These are phyloP conservation scores for Lucinisca nassula DNA, from an alignment of 2,888 invertebrate species.

Conservation along the genomic window DNA sequence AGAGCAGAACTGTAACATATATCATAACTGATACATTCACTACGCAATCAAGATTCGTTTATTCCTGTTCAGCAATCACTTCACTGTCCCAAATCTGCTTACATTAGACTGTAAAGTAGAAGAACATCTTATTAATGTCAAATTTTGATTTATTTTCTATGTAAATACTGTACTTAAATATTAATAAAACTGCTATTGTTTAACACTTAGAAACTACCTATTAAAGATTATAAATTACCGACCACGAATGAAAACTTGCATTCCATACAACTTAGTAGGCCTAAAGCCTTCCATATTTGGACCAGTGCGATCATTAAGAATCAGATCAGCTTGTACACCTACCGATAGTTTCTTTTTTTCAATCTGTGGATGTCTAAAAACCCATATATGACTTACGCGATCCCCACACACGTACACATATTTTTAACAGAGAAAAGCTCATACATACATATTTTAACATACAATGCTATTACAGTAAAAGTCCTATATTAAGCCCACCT, in stretches of 20 bases:
- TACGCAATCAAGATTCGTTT: background rate
- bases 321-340: too few species aligned
- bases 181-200: slow-evolving; percentile 64
- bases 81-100: background rate
- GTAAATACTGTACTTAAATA: slow-evolving; percentile 56
- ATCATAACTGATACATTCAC: background rate
- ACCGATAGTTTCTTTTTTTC: too few species aligned
- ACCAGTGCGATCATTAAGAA: too few species aligned
- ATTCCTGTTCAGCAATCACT: background rate
- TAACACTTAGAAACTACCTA: slow-evolving; percentile 40
- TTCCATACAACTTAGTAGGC: background rate
- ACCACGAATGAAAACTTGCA: background rate
- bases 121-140: slow-evolving; percentile 56
- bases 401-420: too few species aligned
- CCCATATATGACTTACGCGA: too few species aligned
- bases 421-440: too few species aligned
- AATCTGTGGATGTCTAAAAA: too few species aligned
- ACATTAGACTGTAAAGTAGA: background rate
- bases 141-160: slow-evolving; percentile 67
- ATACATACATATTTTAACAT: too few species aligned
- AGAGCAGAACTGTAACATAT: background rate
- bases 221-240: slow-evolving; percentile 10
- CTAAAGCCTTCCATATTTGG: too few species aligned
- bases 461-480: too few species aligned
- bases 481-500: too few species aligned